Percentiles rank a stretch among this genome's conserved stretches.
phyloP scores from a whole-genome alignment of 2,888 invertebrate genomes.

The Dryomyza anilis region DNA sequence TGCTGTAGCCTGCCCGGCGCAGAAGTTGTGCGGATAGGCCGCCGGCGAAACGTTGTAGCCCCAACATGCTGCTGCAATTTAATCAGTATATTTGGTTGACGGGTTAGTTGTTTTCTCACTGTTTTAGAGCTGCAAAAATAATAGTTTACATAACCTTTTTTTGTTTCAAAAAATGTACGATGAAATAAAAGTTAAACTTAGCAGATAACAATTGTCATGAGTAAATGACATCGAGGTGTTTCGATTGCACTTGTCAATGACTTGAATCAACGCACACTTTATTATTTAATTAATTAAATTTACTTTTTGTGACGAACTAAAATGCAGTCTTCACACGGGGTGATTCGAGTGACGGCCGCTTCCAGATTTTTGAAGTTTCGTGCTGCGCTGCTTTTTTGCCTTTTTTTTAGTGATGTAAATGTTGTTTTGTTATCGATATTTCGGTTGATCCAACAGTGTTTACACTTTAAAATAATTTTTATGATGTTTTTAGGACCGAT shows the following conservation, averaged over 20 bases:
- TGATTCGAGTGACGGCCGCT: conserved; percentile 29
- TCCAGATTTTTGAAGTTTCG: no score
- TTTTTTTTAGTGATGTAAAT: no score
- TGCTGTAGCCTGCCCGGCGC: conserved; percentile 46
- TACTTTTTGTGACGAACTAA: background rate
- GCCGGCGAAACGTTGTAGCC: conserved; percentile 52
- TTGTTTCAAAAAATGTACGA: conserved; percentile 33
- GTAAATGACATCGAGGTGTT: background rate
- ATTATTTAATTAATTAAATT: background rate
- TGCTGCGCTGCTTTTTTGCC: no score
- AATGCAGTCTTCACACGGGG: conserved; percentile 27
- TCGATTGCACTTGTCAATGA: background rate
- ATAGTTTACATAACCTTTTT: conserved; percentile 60
- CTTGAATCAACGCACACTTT: background rate
- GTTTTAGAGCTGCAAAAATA: conserved; percentile 43
- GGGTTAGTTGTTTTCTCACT: conserved; percentile 27
- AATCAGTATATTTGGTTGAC: background rate
- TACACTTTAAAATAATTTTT: no score
- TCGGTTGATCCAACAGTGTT: no score
- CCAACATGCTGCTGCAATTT: conserved; percentile 49
- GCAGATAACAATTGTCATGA: background rate
- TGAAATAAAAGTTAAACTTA: background rate
- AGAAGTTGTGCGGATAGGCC: conserved; percentile 43
- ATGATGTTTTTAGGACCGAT: no score
- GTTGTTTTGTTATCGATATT: no score